Conservation (phyloP, 2,888 invertebrate species). For the Mythimna vitellina region DNA sequence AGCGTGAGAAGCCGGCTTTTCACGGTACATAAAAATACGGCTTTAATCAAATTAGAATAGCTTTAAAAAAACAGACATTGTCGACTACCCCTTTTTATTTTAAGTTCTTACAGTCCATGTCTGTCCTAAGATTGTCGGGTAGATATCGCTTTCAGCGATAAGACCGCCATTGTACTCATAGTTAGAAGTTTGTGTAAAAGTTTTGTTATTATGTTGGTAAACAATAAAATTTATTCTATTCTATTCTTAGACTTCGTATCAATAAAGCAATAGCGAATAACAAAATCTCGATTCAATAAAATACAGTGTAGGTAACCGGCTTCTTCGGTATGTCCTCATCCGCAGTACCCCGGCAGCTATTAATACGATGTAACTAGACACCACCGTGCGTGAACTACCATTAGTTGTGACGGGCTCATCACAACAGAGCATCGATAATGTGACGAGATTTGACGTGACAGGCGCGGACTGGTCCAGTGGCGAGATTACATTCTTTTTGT, state of each 20-base stretch:
- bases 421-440: slow-evolving; percentile 78
- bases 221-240: no score
- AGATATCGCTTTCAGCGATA: no score
- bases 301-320: slow-evolving; percentile 6
- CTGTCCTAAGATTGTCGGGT: no score
- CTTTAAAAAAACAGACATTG: no score
- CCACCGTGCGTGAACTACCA: slow-evolving; percentile 79
- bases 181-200: no score
- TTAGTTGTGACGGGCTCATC: slow-evolving; percentile 80
- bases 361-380: slow-evolving; percentile 77
- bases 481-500: slow-evolving; percentile 63
- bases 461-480: slow-evolving; percentile 59
- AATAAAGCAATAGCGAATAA: background rate
- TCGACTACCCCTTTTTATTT: no score
- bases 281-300: background rate
- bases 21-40: background rate
- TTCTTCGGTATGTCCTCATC: slow-evolving; percentile 17
- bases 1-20: background rate
- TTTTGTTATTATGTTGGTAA: no score
- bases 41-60: background rate
- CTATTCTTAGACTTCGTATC: no score
- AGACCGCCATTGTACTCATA: no score
- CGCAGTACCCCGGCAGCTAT: slow-evolving; percentile 42
- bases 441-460: slow-evolving; percentile 78
- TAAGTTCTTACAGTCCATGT: no score